Percentiles rank a stretch among this genome's conserved stretches.
phyloP scores from a whole-genome alignment of 2,888 invertebrate species.

The Xestoiulus laeticollis region DNA sequence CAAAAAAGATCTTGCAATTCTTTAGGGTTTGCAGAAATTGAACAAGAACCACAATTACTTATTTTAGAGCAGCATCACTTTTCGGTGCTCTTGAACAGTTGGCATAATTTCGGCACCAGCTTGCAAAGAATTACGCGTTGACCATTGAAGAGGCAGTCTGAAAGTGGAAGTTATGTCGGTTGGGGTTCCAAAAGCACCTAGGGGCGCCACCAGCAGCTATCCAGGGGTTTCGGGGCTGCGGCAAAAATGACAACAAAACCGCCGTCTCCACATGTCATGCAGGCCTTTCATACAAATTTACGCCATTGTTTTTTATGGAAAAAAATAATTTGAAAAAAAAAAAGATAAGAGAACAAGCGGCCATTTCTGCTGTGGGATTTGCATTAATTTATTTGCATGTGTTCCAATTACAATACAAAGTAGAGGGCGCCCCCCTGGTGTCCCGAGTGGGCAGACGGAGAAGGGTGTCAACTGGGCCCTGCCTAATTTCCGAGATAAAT shows the following conservation, averaged over 20 bases:
- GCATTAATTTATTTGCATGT: slow-evolving; percentile 34
- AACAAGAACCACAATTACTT: too few species aligned
- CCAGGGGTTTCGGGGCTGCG: background rate
- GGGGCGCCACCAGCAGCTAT: slow-evolving; percentile 4
- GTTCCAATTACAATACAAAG: slow-evolving; percentile 29
- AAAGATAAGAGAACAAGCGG: slow-evolving; percentile 21
- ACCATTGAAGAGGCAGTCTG: background rate
- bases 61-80: too few species aligned
- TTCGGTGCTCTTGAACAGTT: background rate
- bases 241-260: background rate
- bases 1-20: too few species aligned
- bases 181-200: background rate
- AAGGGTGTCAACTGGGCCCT: slow-evolving; percentile 28
- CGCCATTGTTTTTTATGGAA: background rate
- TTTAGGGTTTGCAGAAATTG: too few species aligned
- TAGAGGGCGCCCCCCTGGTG: slow-evolving; percentile 10
- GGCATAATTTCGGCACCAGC: background rate
- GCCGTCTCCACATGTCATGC: background rate
- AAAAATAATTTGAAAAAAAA: background rate
- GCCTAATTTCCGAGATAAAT: slow-evolving; percentile 25
- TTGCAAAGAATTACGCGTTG: background rate
- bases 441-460: background rate
- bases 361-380: slow-evolving; percentile 9
- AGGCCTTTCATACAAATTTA: background rate
- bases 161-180: background rate